Base-by-base conservation (phyloP, 2,888 invertebrate genomes). In the Theretra japonica region DNA sequence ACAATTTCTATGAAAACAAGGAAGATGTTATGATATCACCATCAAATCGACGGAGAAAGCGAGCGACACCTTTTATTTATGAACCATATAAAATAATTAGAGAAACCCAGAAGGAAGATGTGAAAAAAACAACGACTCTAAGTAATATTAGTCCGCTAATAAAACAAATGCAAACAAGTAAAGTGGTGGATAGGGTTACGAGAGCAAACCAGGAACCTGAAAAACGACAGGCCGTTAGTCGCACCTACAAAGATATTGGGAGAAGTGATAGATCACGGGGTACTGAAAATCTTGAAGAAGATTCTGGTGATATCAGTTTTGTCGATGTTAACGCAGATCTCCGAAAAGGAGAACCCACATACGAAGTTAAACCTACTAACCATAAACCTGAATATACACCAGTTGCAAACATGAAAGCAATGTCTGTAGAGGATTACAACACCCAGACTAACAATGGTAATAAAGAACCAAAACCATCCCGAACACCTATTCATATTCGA, bases 41-140 rank as follows among this genome's bases (percentile, higher is more conserved):
- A 17, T 30, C n/a, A 57, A 74, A 57, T 68, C 30, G 77, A 23
- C 82, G 94, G 79, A 86, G 76, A 73, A 93, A 86, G 79, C 82
- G 94, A 76, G 86, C 89, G 21, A 76, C 88, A 7, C 83, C 90
- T 1, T 94, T 94, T 85, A 80, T 90, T 7, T 94, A 94, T 75
- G 94, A 94, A 80, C 94, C 94, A 0, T 94, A 94, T 73, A 94
- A 94, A 87, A 92, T 94, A 48, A 92, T 94, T 68, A 88, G 86
- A 79, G 93, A 94, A 68, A 86, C 86, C 30, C 91, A 90, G 83
- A 76, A 85, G 48, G 88, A 86, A 73, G 94, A 93, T 72, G 88
- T 90, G 1, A 94, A 92, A 73, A 94, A 93, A 84, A 90, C 91
- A 41, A 89, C 90, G 8, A 88, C 90, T 15, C 83, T 85, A 4